These are phyloP conservation scores for Enteromius mattozi DNA, from an alignment of 2,797 vertebrate species.

Conservation along the genomic window DNA sequence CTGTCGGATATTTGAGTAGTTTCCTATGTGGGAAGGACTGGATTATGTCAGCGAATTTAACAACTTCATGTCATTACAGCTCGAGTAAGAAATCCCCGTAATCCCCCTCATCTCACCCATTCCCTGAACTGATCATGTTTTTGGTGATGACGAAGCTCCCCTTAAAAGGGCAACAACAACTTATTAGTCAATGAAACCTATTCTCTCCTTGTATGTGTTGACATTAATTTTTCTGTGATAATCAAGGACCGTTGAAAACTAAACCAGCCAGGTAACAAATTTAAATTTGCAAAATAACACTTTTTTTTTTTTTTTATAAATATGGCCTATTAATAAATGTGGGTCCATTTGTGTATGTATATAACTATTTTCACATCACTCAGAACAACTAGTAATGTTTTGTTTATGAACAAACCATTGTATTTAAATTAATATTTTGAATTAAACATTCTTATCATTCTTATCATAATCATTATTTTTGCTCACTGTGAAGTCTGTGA, in stretches of 20 bases:
- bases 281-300: not conserved
- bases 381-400: not conserved
- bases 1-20: slow-evolving; percentile 21
- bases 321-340: not conserved
- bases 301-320: not conserved
- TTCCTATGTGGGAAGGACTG: slow-evolving; percentile 45
- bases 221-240: not conserved
- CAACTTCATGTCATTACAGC: slow-evolving; percentile 36
- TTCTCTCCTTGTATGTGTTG: not conserved
- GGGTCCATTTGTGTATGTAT: not conserved
- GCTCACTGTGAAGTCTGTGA: not conserved
- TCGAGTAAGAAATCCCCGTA: slow-evolving; percentile 39
- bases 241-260: not conserved
- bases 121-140: slow-evolving; percentile 30
- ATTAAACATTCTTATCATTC: not conserved
- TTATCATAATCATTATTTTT: not conserved
- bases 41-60: slow-evolving; percentile 40
- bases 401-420: not conserved
- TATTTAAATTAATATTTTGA: slow-evolving; percentile 8
- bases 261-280: not conserved
- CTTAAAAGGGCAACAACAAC: slow-evolving; percentile 43
- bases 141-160: slow-evolving; percentile 21
- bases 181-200: not conserved
- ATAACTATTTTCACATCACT: not conserved
- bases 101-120: slow-evolving; percentile 28